Evolutionary conservation across 2,113 vertebrate genomes (phyloP).

Genomic region (Antigone vipio): DNA sequence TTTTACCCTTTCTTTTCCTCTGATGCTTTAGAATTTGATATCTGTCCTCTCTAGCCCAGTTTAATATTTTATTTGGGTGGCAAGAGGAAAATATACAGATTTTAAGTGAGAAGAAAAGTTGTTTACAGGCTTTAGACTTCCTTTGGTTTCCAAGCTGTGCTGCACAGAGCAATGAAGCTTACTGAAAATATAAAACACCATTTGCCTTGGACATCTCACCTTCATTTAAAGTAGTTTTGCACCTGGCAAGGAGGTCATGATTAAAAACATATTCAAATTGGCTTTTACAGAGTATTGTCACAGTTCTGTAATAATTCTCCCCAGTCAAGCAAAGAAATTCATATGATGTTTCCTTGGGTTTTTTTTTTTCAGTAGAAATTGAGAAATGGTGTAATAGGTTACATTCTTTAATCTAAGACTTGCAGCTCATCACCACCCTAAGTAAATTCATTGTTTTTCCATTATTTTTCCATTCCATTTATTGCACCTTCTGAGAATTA

Average conservation of each 20-base stretch:
- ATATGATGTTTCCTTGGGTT: not conserved
- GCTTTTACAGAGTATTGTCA: not conserved
- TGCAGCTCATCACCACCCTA: not conserved
- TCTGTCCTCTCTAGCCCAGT: not conserved
- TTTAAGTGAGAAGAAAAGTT: not conserved
- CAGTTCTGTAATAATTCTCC: conserved; percentile 7
- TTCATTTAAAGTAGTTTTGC: not conserved
- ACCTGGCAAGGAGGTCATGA: not conserved
- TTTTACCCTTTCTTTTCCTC: not conserved
- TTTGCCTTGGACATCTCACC: not conserved
- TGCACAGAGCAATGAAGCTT: not conserved
- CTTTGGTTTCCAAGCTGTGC: not conserved
- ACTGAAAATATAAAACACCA: not conserved
- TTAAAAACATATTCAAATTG: conserved; percentile 22
- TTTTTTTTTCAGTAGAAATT: not conserved
- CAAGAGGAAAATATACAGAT: not conserved
- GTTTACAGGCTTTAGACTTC: not conserved
- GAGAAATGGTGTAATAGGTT: not conserved
- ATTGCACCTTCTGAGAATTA: not conserved
- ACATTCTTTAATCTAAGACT: not conserved
- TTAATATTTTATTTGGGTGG: not conserved
- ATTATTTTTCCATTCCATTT: conserved; percentile 4
- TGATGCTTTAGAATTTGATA: not conserved
- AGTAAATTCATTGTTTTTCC: not conserved
- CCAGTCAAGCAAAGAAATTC: not conserved